Conservation (phyloP, 1,140 invertebrate genomes). For the Hyles euphorbiae region DNA sequence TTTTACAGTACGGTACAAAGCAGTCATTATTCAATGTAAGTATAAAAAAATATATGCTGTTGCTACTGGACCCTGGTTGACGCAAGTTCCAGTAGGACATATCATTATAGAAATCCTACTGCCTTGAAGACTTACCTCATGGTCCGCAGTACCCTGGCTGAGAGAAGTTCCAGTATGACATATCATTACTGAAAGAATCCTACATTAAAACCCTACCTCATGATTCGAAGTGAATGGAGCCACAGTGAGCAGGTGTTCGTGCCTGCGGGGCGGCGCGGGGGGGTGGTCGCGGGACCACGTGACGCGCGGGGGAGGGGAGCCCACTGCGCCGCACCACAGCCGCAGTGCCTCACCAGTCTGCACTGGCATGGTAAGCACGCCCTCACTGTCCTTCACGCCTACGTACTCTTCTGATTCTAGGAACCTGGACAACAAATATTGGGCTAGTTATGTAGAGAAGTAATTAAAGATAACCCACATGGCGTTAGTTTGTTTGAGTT, state of each 20-base stretch:
- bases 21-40: too few relatives aligned
- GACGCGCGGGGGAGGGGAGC: slow-evolving; percentile 77
- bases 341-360: slow-evolving; percentile 33
- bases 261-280: slow-evolving; percentile 21
- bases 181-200: slow-evolving; percentile 13
- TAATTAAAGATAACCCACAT: too few relatives aligned
- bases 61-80: too few relatives aligned
- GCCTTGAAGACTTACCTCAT: too few relatives aligned
- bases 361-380: slow-evolving; percentile 42
- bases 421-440: slow-evolving; percentile 34
- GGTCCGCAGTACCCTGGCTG: too few relatives aligned
- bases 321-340: slow-evolving; percentile 80
- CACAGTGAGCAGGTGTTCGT: slow-evolving; percentile 39
- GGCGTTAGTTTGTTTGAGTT: too few relatives aligned
- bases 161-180: not conserved
- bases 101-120: too few relatives aligned
- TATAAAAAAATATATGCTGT: too few relatives aligned
- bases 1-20: too few relatives aligned
- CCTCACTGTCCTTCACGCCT: slow-evolving; percentile 40
- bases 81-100: too few relatives aligned
- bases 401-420: slow-evolving; percentile 58
- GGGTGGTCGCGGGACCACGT: slow-evolving; percentile 76
- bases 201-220: slow-evolving; percentile 35
- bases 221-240: slow-evolving; percentile 47
- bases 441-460: too few relatives aligned